A percentile compares a stretch with the other conserved stretches of the same genome.
Conservation (phyloP, 1,140 invertebrate genomes). For the Trinorchestia longiramus region DNA sequence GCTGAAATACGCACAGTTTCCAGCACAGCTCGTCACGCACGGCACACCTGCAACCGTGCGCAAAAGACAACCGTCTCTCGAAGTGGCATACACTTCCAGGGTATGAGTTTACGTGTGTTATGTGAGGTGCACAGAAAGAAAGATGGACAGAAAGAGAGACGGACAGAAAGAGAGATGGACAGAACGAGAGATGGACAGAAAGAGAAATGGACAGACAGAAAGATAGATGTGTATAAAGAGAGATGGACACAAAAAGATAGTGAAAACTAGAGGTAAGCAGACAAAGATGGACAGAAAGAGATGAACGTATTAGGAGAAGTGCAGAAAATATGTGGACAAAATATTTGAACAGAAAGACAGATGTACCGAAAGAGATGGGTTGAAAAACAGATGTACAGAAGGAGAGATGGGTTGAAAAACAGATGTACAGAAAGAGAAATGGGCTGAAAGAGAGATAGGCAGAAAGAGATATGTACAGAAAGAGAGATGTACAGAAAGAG, state of each 20-base stretch:
- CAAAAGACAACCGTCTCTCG: neutral
- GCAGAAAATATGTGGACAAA: too few species aligned
- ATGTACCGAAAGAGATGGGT: neutral
- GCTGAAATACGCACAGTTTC: neutral
- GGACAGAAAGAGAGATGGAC: too few species aligned
- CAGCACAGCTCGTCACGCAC: neutral
- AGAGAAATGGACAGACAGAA: too few species aligned
- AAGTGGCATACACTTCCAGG: neutral
- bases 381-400: neutral
- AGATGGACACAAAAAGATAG: too few species aligned
- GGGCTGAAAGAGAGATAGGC: too few species aligned
- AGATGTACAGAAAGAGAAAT: neutral
- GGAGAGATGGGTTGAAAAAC: neutral
- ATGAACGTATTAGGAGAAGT: too few species aligned
- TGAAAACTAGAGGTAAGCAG: too few species aligned
- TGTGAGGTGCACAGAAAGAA: too few species aligned
- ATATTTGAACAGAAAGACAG: neutral
- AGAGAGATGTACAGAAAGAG: too few species aligned
- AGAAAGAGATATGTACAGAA: neutral
- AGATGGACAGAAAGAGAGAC: neutral
- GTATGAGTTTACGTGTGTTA: neutral
- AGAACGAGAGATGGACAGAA: neutral
- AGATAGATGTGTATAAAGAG: too few species aligned
- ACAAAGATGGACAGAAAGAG: too few species aligned
- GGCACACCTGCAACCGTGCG: neutral